Evolutionary conservation across 37 sponge, comb jelly and placozoan species (phyloP), one percentile per base, ranked within the genome.

Genomic region (Crambe crambe): DNA sequence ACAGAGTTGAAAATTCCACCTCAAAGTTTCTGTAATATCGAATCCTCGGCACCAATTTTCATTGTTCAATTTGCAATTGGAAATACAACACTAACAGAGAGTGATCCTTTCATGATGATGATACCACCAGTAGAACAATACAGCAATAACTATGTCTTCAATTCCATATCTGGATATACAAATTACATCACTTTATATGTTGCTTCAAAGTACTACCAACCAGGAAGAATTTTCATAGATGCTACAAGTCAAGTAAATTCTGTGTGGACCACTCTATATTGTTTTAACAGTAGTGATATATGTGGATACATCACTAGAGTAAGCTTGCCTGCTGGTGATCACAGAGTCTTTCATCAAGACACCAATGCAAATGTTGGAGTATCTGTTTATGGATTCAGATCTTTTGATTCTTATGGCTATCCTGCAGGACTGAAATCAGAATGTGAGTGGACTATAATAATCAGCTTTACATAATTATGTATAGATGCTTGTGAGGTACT

Each of bases 71-170:
- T 68, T 67, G 56, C 68, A 10, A 10, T 47, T 26, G 89, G 84
- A 56, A 22, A 78, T 43, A 21, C 9, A 12, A 12, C 25, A 35
- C 58, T 15, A 15, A 44, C 3, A 1, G 20, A 59, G 60, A 72
- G 79, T n/a, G 93, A 88, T 71, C 89, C 89, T 31, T 83, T 85
- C 44, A 85, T 92, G 82, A 63, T 60, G 56, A 77, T 81, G 56
- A 44, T 92, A 23, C 86, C 89, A 47, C 80, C 93, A 29, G 37
- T 88, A 73, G 85, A 87, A 60, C 93, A 92, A 56, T 88, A 77
- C 43, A 70, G 74, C 72, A 80, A 77, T 42, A 85, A 58, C 43
- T 91, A 86, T 76, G 71, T 70, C 18, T 34, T 82, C 21, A 83
- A 71, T 66, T 44, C 34, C 2, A 38, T 73, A 0, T 57, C 23